Percentiles rank a stretch among this genome's conserved stretches.
Evolutionary conservation across 2,888 invertebrate genomes (phyloP).

Genomic region (Stictocephala bisonia): DNA sequence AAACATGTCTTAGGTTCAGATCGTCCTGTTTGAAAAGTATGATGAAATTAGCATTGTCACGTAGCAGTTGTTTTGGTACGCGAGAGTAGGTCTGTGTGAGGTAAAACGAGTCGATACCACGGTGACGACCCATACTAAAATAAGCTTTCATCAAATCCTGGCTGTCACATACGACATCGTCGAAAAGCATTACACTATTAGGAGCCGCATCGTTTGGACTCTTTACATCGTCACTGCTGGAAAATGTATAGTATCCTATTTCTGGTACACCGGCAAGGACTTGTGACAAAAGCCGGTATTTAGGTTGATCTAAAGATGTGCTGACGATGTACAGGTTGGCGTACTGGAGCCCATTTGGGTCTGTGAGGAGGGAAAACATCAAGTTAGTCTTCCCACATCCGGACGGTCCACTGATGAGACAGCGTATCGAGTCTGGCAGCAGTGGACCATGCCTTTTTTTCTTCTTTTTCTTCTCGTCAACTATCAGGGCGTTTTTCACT

Average conservation of each 20-base stretch:
- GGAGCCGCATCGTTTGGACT: constrained; percentile 55
- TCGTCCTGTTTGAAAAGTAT: constrained; percentile 62
- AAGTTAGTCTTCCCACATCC: constrained; percentile 63
- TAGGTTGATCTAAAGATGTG: constrained; percentile 60
- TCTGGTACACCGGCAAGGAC: constrained; percentile 55
- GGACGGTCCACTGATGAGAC: constrained; percentile 61
- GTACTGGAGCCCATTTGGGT: constrained; percentile 62
- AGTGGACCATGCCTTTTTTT: constrained; percentile 38
- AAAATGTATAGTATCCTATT: constrained; percentile 55
- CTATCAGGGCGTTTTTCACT: background rate
- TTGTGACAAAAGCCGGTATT: constrained; percentile 59
- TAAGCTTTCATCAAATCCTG: constrained; percentile 59
- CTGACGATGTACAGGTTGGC: constrained; percentile 63
- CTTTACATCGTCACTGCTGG: constrained; percentile 56
- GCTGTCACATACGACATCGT: constrained; percentile 62
- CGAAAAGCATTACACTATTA: constrained; percentile 63
- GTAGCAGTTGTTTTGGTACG: constrained; percentile 62
- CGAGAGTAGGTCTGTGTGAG: constrained; percentile 62
- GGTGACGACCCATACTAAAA: constrained; percentile 62
- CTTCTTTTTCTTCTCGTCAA: background rate
- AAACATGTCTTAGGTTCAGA: constrained; percentile 60
- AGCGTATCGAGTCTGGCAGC: constrained; percentile 53
- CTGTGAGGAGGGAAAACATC: constrained; percentile 60
- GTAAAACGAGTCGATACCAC: constrained; percentile 62
- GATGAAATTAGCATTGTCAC: constrained; percentile 63